These are phyloP conservation scores for Tridacna gigas DNA, from an alignment of 2,888 invertebrate species.

Conservation along the genomic window DNA sequence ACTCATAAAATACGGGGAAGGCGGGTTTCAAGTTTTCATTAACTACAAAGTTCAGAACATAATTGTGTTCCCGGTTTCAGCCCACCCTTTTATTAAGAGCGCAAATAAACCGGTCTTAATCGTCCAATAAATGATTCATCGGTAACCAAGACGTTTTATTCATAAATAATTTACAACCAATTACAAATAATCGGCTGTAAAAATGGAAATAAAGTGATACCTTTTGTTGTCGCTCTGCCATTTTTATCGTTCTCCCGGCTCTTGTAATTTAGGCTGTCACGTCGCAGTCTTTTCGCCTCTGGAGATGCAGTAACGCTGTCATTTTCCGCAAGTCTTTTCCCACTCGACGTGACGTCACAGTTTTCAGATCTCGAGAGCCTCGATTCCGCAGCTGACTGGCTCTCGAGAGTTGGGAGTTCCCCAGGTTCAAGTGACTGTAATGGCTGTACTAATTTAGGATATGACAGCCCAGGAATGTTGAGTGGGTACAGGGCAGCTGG, in stretches of 20 bases:
- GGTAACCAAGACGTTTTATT: conserved; percentile 60
- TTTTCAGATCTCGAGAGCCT: conserved; percentile 19
- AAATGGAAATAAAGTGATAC: conserved; percentile 62
- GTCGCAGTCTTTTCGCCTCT: conserved; percentile 51
- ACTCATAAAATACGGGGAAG: too few species aligned
- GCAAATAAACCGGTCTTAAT: conserved; percentile 44
- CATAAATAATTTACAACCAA: conserved; percentile 67
- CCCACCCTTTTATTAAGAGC: conserved; percentile 49
- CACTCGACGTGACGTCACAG: conserved; percentile 16
- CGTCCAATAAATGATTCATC: conserved; percentile 64
- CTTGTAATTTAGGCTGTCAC: conserved; percentile 52
- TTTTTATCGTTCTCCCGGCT: conserved; percentile 50
- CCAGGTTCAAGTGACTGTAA: conserved; percentile 55
- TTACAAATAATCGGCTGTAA: conserved; percentile 62
- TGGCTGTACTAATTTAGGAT: conserved; percentile 78
- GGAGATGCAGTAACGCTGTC: conserved; percentile 29
- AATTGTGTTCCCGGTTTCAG: conserved; percentile 33
- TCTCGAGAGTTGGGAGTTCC: conserved; percentile 17
- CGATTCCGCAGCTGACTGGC: conserved; percentile 23
- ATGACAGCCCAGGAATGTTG: conserved; percentile 78
- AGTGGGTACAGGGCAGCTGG: conserved; percentile 66
- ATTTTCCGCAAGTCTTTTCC: conserved; percentile 30
- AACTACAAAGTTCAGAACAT: conserved; percentile 1
- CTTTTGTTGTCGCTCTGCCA: conserved; percentile 57
- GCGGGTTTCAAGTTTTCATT: too few species aligned